Conservation (phyloP, 2,888 invertebrate species). For the Aphelenchoides bicaudatus region DNA sequence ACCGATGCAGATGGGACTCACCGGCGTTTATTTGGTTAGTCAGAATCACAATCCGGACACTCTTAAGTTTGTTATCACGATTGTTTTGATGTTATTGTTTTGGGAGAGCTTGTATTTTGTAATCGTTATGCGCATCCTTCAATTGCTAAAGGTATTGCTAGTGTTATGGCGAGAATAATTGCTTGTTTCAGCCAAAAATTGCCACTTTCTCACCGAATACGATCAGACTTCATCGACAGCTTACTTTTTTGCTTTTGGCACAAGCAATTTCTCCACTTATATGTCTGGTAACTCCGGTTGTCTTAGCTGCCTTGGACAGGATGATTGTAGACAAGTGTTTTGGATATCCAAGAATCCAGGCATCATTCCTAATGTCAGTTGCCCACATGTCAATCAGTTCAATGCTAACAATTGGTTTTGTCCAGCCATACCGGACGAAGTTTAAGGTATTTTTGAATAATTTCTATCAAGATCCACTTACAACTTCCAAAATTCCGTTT, state of each 20-base stretch:
- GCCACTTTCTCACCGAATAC: not conserved
- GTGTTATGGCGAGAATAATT: too few relatives aligned
- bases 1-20: not conserved
- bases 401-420: not conserved
- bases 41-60: not conserved
- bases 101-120: not conserved
- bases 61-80: not conserved
- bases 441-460: not conserved
- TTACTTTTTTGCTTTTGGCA: not conserved
- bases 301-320: not conserved
- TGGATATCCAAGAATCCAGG: not conserved
- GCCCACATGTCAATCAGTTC: constrained; percentile 2
- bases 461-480: too few relatives aligned
- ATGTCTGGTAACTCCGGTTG: not conserved
- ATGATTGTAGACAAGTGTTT: too few relatives aligned
- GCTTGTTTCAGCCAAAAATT: too few relatives aligned
- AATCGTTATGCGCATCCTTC: not conserved
- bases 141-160: not conserved
- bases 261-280: constrained; percentile 8
- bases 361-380: not conserved
- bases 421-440: not conserved
- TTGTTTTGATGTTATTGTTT: not conserved
- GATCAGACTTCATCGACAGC: constrained; percentile 1
- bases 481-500: not conserved
- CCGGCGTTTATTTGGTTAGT: not conserved